These are phyloP conservation scores for Zosterops pallidus DNA, from an alignment of 2,113 vertebrate genomes.

Conservation along the genomic window DNA sequence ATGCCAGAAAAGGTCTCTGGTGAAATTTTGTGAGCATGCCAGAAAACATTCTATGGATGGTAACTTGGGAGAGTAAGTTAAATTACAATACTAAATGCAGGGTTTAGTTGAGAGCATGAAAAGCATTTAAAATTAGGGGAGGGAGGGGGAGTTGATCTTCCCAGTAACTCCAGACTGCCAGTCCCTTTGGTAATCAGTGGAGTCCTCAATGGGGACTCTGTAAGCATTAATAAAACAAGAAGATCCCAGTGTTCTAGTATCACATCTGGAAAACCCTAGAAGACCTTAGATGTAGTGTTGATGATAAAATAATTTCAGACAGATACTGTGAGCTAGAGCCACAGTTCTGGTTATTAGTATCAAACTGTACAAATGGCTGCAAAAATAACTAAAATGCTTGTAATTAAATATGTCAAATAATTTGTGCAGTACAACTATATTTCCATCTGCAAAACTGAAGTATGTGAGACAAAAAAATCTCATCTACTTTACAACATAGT, in stretches of 20 bases:
- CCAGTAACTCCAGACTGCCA: neutral
- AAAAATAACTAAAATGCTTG: slow-evolving; percentile 9
- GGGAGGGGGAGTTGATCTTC: neutral
- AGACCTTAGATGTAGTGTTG: neutral
- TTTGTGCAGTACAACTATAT: neutral
- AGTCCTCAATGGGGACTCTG: slow-evolving; percentile 3
- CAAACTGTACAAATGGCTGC: neutral
- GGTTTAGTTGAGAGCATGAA: slow-evolving; percentile 31
- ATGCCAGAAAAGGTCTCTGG: slow-evolving; percentile 20
- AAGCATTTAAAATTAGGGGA: slow-evolving; percentile 7
- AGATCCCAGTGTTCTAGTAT: neutral
- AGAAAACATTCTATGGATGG: neutral
- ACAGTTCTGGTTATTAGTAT: neutral
- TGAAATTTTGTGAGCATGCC: neutral
- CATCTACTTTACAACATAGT: neutral
- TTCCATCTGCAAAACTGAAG: neutral
- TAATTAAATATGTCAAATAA: neutral
- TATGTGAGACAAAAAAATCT: neutral
- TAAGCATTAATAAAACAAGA: slow-evolving; percentile 30
- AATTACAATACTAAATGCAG: slow-evolving; percentile 29
- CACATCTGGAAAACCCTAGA: neutral
- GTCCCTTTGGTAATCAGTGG: slow-evolving; percentile 15
- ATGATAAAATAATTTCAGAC: slow-evolving; percentile 28
- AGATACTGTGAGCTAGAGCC: neutral
- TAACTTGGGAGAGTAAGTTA: slow-evolving; percentile 26